Conservation (phyloP, 2,797 vertebrate genomes). For the Smutsia gigantea region DNA sequence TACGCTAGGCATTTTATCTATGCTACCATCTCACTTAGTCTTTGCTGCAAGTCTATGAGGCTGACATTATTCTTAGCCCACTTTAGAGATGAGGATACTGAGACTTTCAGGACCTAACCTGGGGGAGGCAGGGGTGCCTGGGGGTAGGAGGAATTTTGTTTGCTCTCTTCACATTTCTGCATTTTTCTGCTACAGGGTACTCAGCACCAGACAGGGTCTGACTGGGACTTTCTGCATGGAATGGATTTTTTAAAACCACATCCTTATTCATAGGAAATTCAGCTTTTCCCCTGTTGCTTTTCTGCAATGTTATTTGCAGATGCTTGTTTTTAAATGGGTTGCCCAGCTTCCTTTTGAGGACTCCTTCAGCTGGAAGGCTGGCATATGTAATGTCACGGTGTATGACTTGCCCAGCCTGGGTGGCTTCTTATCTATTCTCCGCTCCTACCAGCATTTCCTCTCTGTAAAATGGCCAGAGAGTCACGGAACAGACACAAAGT, state of each 20-base stretch:
- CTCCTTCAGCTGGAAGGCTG: not conserved
- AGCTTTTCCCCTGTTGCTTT: not conserved
- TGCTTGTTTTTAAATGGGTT: not conserved
- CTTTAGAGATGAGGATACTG: not conserved
- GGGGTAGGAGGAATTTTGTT: not conserved
- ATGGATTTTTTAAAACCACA: not conserved
- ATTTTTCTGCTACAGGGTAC: not conserved
- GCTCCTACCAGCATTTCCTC: not conserved
- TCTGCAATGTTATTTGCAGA: conserved; percentile 20
- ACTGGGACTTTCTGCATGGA: not conserved
- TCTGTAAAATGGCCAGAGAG: not conserved
- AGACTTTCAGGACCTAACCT: not conserved
- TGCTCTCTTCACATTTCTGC: not conserved
- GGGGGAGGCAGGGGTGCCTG: not conserved
- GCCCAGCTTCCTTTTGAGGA: not conserved
- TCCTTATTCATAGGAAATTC: conserved; percentile 34
- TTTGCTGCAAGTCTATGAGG: not conserved
- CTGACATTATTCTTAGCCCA: not conserved
- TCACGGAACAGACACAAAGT: not conserved
- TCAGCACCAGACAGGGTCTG: not conserved
- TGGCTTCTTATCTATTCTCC: not conserved
- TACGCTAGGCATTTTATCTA: not conserved
- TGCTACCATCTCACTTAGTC: not conserved
- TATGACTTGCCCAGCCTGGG: not conserved
- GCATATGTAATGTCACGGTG: too few species aligned